Conservation (phyloP, 2,888 invertebrate genomes). For the Eupithecia abbreviata region DNA sequence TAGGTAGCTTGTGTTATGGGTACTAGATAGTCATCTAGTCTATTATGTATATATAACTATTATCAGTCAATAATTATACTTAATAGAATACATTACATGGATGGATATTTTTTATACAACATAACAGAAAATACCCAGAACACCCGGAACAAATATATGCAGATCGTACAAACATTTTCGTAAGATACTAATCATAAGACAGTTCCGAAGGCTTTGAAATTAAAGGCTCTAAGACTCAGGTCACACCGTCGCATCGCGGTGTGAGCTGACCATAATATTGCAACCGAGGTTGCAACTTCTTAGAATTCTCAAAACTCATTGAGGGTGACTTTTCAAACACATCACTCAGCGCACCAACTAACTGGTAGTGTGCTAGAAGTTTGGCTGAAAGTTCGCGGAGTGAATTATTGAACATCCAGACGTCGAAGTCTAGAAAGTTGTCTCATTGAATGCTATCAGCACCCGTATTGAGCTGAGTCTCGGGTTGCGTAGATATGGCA, state of each 20-base stretch:
- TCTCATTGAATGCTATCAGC: neutral
- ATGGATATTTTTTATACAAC: too few relatives aligned
- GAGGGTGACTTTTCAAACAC: conserved; percentile 6
- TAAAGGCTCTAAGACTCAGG: too few relatives aligned
- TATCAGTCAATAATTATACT: too few relatives aligned
- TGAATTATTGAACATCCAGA: conserved; percentile 22
- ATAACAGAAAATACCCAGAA: too few relatives aligned
- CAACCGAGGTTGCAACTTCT: neutral
- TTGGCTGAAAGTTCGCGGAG: conserved; percentile 9
- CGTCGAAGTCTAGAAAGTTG: conserved; percentile 14
- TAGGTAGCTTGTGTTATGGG: too few relatives aligned
- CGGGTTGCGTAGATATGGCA: neutral
- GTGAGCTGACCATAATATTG: neutral
- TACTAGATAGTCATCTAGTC: too few relatives aligned
- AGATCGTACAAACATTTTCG: too few relatives aligned
- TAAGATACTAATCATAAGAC: neutral
- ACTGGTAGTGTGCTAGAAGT: neutral
- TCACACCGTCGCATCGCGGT: too few relatives aligned
- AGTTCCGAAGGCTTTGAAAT: neutral
- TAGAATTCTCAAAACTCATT: neutral
- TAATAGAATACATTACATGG: too few relatives aligned
- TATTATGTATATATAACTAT: too few relatives aligned
- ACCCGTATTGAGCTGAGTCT: neutral
- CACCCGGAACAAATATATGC: too few relatives aligned
- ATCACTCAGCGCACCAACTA: neutral